These are phyloP conservation scores for Watsonalla binaria DNA, from an alignment of 2,888 invertebrate genomes.

Conservation along the genomic window DNA sequence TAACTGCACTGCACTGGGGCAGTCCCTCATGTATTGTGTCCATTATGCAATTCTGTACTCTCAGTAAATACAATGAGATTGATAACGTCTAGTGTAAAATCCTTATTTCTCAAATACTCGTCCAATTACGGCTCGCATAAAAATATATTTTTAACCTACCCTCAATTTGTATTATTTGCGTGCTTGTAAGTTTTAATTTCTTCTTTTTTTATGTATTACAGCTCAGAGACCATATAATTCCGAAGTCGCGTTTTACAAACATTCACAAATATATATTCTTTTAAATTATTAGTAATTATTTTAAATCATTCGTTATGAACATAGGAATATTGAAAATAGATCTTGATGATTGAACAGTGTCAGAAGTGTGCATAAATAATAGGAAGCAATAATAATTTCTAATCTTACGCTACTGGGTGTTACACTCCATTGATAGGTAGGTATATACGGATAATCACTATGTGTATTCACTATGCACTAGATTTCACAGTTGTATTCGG, in stretches of 20 bases:
- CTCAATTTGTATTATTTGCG: slow-evolving; percentile 11
- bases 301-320: no score
- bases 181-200: no score
- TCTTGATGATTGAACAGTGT: no score
- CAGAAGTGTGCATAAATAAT: slow-evolving; percentile 6
- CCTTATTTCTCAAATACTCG: neutral
- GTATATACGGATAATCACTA: slow-evolving; percentile 49
- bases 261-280: no score
- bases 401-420: slow-evolving; percentile 66
- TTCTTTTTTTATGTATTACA: no score
- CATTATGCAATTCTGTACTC: neutral
- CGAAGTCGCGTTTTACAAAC: no score
- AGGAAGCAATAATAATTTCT: slow-evolving; percentile 41
- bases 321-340: no score
- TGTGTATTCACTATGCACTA: slow-evolving; percentile 65
- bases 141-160: slow-evolving; percentile 10
- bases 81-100: no score
- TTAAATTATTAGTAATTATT: neutral
- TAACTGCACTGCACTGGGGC: slow-evolving; percentile 10
- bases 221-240: no score
- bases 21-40: neutral
- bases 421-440: slow-evolving; percentile 59
- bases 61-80: neutral
- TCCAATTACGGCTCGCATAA: no score
- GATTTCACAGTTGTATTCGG: slow-evolving; percentile 59